Evolutionary conservation across 2,888 invertebrate genomes (phyloP), one percentile per base, ranked within the genome.

Genomic region (Argynnis bischoffii): DNA sequence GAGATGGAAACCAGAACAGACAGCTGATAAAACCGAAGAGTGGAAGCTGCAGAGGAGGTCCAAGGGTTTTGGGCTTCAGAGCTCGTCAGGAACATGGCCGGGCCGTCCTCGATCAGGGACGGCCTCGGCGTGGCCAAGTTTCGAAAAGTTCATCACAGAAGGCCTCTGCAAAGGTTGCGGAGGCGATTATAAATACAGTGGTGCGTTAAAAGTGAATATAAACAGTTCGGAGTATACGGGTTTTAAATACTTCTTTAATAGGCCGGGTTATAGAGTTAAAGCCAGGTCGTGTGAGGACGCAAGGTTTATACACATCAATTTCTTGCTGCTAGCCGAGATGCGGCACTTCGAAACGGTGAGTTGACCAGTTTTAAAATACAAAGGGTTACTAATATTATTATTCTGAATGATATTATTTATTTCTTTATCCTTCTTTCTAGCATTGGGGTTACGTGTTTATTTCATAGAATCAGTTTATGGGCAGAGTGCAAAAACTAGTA

Each of bases 301-400:
- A 13, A 89, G 95, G 74, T 95, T 94, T 82, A 91, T 95, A 77
- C 94, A 94, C 80, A 91, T 95, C 78, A 95, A 94, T 82, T 94
- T 92, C 81, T 86, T 93, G 70, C 90, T 96, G 74, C 88, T 95
- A 78, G 94, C 93, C 13, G 94, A 95, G 78, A 93, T 95, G 72
- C 89, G 85, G 69, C 90, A 93, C 80, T 95, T 96, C 81, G 95
- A 95, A 85, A 92, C 94, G 95, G 95, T 95, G 86, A 91, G 90
- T 69, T n/a, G 6, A 35, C 3, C 4, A 2, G 35, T 31, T 59
- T 61, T 47, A 56, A 11, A 13, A 47, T 50, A 31, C 15, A 15
- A 31, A 50, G 31, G 1, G n/a, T 50, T 13, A 16, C n/a, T 50
- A 41, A 41, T 41, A 41, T 41, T 41, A 41, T 41, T 2, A 41